Conservation (phyloP, 2,888 invertebrate species). For the Itoplectis maculator region DNA sequence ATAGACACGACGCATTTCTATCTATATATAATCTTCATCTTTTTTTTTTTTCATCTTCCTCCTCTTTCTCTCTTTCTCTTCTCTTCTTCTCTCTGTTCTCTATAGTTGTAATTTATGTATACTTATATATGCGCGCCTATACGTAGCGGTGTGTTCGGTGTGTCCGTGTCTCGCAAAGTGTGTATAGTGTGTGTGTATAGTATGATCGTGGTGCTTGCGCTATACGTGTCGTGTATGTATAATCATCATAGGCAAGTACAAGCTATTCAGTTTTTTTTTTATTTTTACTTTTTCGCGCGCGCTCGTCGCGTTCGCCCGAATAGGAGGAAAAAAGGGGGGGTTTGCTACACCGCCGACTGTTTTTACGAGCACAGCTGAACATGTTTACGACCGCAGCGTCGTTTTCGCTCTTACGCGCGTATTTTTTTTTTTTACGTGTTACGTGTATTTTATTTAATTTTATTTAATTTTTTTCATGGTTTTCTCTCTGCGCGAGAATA, state of each 20-base stretch:
- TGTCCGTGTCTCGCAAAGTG: no score
- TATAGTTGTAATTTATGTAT: constrained; percentile 40
- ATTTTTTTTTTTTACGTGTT: background rate
- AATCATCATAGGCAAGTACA: constrained; percentile 10
- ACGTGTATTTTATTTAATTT: constrained; percentile 60
- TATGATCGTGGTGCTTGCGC: constrained; percentile 3
- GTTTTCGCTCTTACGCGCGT: constrained; percentile 10
- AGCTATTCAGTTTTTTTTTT: no score
- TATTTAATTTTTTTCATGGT: constrained; percentile 74
- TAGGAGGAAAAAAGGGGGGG: constrained; percentile 66
- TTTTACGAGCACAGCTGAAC: constrained; percentile 45
- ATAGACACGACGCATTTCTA: constrained; percentile 66
- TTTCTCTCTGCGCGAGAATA: constrained; percentile 39
- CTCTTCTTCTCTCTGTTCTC: constrained; percentile 18
- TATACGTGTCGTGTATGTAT: constrained; percentile 34
- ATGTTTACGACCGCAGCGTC: constrained; percentile 22
- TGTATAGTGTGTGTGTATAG: constrained; percentile 3
- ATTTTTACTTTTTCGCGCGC: constrained; percentile 9
- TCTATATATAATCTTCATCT: constrained; percentile 66
- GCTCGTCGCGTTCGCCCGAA: constrained; percentile 31
- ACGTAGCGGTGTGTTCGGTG: constrained; percentile 19
- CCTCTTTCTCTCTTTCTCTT: constrained; percentile 27
- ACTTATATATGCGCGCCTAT: constrained; percentile 53
- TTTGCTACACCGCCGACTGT: constrained; percentile 62
- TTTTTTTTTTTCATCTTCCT: constrained; percentile 36